phyloP scores from a whole-genome alignment of 2,113 vertebrate genomes.

The Neopipo cinnamomea region DNA sequence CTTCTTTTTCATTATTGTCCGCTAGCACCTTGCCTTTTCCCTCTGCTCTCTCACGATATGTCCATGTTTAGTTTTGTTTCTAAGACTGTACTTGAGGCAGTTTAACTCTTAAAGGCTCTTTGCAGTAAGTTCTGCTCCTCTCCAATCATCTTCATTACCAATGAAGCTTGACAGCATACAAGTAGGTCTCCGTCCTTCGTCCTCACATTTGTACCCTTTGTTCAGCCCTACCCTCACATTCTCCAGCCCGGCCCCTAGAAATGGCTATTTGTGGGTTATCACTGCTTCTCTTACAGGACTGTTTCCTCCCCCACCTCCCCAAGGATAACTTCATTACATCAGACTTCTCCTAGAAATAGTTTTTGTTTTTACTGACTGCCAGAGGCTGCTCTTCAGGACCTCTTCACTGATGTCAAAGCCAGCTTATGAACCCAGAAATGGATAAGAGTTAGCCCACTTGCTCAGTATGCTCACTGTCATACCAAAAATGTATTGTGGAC shows the following conservation, averaged over 20 bases:
- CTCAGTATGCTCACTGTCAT: neutral
- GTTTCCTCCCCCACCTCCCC: accelerated
- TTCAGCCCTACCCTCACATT: neutral
- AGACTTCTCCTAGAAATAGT: neutral
- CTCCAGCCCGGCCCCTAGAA: neutral
- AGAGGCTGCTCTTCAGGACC: neutral
- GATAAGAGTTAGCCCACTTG: neutral
- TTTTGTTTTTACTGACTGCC: neutral
- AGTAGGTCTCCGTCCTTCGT: neutral
- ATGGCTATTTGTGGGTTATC: neutral
- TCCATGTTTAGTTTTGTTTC: neutral
- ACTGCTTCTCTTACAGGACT: neutral
- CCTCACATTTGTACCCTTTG: neutral
- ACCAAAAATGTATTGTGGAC: neutral
- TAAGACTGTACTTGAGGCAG: neutral
- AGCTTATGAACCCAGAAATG: neutral
- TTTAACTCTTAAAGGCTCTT: neutral
- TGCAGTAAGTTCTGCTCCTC: neutral
- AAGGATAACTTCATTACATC: neutral
- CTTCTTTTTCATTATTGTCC: neutral
- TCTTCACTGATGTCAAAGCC: neutral
- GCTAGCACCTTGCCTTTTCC: neutral
- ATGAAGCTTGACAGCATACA: neutral
- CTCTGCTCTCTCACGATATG: neutral
- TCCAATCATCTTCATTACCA: neutral